Percentiles rank a stretch among this genome's conserved stretches.
phyloP scores from a whole-genome alignment of 2,888 invertebrate species.

The Gastrophysa polygoni region DNA sequence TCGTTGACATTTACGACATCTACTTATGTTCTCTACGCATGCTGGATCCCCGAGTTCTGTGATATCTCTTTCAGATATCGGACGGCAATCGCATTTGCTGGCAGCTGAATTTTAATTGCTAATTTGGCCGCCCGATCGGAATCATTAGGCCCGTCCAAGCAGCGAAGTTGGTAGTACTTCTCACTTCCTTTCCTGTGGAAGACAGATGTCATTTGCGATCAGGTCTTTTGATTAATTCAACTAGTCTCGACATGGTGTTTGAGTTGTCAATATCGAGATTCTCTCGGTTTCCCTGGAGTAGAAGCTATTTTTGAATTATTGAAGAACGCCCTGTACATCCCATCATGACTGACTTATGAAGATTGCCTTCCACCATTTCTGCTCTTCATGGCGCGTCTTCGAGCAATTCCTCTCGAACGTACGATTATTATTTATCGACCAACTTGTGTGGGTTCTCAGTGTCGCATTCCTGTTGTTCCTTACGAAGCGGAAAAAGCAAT shows the following conservation, averaged over 20 bases:
- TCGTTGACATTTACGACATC: constrained; percentile 26
- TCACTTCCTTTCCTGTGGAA: background rate
- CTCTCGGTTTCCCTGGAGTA: no score
- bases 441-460: constrained; percentile 49
- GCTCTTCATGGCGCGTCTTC: constrained; percentile 8
- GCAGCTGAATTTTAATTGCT: constrained; percentile 31
- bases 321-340: background rate
- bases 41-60: constrained; percentile 11
- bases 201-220: no score
- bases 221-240: no score
- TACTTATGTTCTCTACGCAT: constrained; percentile 20
- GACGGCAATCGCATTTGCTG: constrained; percentile 18
- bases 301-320: no score
- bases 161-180: constrained; percentile 7
- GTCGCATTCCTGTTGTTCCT: constrained; percentile 45
- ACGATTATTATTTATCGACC: constrained; percentile 45
- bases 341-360: background rate
- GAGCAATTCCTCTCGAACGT: constrained; percentile 18
- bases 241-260: no score
- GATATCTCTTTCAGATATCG: constrained; percentile 28
- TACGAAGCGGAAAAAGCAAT: constrained; percentile 39
- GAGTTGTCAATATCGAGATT: no score
- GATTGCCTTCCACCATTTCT: constrained; percentile 4
- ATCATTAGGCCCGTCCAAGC: background rate
- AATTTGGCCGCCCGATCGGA: constrained; percentile 22